Base-by-base conservation (phyloP, 2,888 invertebrate genomes). In the Zelleria hepariella region DNA sequence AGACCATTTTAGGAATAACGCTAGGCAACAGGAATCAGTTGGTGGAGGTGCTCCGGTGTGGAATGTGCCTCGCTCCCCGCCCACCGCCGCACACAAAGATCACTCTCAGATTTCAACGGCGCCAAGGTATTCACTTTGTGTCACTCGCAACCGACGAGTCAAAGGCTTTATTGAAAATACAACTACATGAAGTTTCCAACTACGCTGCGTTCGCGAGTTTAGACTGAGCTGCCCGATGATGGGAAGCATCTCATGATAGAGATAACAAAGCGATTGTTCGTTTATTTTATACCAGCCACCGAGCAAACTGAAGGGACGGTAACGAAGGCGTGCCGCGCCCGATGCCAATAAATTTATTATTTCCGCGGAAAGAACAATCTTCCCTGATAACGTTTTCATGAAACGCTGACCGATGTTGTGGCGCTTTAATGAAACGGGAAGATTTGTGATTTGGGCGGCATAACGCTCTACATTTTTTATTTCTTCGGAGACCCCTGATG, bases 1-100 rank as follows among this genome's bases (percentile, higher is more conserved):
- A 76, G 74, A 68, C 68, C 71, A 71, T 69, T 70, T 72, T 75
- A 67, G 66, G 68, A 70, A 72, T 71, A 42, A 42, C 32, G 32
- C 32, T 10, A 42, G 32, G n/a, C n/a, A n/a, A n/a, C 10, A 15
- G 32, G 15, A 42, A 42, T 4, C 10, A 65, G 66, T 25, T 24
- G 27, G 32, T 15, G 32, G 15, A 10, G 32, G n/a, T 32, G 15
- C 21, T 61, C 57, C 57, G 60, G 59, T 59, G 59, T 64, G 67
- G 69, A 67, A 70, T 68, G 64, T 60, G 64, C 66, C 63, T 64
- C 62, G 26, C 25, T 18, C 23, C 54, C 23, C 25, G 15, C 7
- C 10, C n/a, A 20, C 51, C 23, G 51, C n/a, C 24, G 26, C 25
- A n/a, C 15, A 54, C 54, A 58, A 18, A 52, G 58, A 51, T 32